Conservation (phyloP, 2,113 vertebrate species). For the Caretta caretta region DNA sequence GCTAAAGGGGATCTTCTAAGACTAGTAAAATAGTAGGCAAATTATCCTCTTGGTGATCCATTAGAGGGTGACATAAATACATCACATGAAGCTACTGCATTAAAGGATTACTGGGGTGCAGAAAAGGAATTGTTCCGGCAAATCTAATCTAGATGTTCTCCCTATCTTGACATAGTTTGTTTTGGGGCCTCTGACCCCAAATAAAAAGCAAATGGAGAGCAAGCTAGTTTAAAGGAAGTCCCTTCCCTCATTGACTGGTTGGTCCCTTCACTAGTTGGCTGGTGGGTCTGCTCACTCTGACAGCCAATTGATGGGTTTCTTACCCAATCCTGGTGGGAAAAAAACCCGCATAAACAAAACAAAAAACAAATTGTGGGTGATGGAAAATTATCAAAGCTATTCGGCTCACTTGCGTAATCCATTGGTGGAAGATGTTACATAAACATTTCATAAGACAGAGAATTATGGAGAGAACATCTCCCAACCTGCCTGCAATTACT, state of each 20-base stretch:
- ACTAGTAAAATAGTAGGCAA: neutral
- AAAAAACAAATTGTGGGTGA: conserved; percentile 75
- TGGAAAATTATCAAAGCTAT: conserved; percentile 84
- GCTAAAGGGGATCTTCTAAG: neutral
- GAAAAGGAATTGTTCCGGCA: conserved; percentile 23
- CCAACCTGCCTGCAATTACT: conserved; percentile 87
- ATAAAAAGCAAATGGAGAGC: conserved; percentile 51
- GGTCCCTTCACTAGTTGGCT: conserved; percentile 29
- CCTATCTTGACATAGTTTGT: conserved; percentile 58
- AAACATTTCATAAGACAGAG: conserved; percentile 88
- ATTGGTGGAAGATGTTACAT: conserved; percentile 87
- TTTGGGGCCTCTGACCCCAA: neutral
- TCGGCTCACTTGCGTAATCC: conserved; percentile 80
- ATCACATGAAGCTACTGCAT: neutral
- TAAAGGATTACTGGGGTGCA: neutral
- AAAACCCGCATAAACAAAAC: conserved; percentile 63
- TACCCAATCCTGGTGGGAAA: conserved; percentile 44
- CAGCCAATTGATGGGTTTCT: conserved; percentile 47
- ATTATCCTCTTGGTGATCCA: neutral
- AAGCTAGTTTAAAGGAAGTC: conserved; percentile 46
- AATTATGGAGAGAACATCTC: conserved; percentile 85
- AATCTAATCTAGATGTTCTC: conserved; percentile 68
- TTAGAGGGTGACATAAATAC: conserved; percentile 32
- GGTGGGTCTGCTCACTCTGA: neutral
- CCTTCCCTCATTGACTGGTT: neutral